Conservation (phyloP, 2,888 invertebrate genomes). For the Pharmacophagus antenor region DNA sequence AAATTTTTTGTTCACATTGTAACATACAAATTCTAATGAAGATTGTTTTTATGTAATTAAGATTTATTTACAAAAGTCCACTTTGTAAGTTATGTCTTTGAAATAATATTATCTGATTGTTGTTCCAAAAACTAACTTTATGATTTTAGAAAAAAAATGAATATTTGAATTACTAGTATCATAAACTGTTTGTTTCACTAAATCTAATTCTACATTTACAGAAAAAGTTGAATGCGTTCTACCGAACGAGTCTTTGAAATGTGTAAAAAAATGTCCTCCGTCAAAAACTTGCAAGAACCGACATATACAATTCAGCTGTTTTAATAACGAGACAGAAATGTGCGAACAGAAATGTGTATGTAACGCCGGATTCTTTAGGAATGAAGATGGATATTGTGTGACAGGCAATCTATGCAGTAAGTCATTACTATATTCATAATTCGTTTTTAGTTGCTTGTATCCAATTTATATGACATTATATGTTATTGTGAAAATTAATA, state of each 20-base stretch:
- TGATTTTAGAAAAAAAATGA: too few relatives aligned
- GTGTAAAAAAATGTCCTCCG: slow-evolving; percentile 15
- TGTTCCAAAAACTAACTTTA: too few relatives aligned
- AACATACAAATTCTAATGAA: too few relatives aligned
- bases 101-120: too few relatives aligned
- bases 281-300: slow-evolving; percentile 6
- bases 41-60: too few relatives aligned
- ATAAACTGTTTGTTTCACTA: too few relatives aligned
- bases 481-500: too few relatives aligned
- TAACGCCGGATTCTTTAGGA: slow-evolving; percentile 14
- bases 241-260: slow-evolving; percentile 18
- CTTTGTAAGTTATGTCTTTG: too few relatives aligned
- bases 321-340: neutral
- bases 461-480: too few relatives aligned
- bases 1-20: too few relatives aligned
- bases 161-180: too few relatives aligned
- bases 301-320: neutral
- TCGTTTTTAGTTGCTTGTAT: neutral
- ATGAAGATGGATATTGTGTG: slow-evolving; percentile 21
- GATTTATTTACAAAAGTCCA: too few relatives aligned
- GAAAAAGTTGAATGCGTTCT: neutral
- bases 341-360: slow-evolving; percentile 22
- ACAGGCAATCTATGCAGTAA: slow-evolving; percentile 20
- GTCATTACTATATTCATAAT: neutral
- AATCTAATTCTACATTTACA: neutral